Conservation (phyloP, 1,140 invertebrate species). For the Pseudomyrmex gracilis region DNA sequence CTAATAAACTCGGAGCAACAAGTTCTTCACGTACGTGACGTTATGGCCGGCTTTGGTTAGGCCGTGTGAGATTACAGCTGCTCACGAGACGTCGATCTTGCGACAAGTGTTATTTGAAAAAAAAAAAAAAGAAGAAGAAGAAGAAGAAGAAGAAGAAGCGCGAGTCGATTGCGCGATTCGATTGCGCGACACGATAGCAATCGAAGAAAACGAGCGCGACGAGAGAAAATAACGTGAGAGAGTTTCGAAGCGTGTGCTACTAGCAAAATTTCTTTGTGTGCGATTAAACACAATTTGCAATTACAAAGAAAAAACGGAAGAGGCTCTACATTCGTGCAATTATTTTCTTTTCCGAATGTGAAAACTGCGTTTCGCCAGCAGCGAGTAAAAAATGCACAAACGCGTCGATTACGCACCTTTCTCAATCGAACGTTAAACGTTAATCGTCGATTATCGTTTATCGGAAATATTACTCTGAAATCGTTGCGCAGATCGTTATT, state of each 20-base stretch:
- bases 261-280: background rate
- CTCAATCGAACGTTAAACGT: too few relatives aligned
- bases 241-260: background rate
- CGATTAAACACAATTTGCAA: too few relatives aligned
- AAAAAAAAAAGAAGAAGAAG: background rate
- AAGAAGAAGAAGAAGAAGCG: background rate
- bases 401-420: too few relatives aligned
- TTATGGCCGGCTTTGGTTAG: background rate
- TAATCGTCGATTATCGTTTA: too few relatives aligned
- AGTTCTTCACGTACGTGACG: background rate
- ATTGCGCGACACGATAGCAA: constrained; percentile 30
- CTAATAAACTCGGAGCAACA: constrained; percentile 34
- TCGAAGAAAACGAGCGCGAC: constrained; percentile 5
- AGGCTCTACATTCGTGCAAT: too few relatives aligned
- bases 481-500: too few relatives aligned
- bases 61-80: background rate
- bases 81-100: background rate
- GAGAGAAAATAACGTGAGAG: background rate
- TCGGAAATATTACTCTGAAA: too few relatives aligned
- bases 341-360: too few relatives aligned
- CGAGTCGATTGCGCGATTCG: background rate
- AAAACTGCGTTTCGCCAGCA: too few relatives aligned
- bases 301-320: too few relatives aligned
- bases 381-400: too few relatives aligned
- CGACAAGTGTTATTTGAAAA: constrained; percentile 17